Percentiles rank a stretch among this genome's conserved stretches.
These are phyloP conservation scores for Phenganax subtilis DNA, from an alignment of 92 coral and sea anemone genomes.

Conservation along the genomic window DNA sequence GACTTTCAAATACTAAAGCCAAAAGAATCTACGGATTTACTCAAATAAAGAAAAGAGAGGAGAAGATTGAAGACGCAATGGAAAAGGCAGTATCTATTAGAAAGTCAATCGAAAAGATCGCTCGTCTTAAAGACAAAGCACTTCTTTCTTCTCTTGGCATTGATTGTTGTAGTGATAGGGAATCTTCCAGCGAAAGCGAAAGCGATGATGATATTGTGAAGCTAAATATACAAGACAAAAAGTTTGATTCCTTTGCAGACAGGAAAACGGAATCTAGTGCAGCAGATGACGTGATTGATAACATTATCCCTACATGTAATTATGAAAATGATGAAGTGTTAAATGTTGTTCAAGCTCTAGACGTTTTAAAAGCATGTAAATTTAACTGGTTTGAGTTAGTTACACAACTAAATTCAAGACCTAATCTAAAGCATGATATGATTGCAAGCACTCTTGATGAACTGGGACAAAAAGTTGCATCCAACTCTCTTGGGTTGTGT, in stretches of 20 bases:
- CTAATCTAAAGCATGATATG: too few species aligned
- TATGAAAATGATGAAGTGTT: too few species aligned
- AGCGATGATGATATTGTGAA: constrained; percentile 15
- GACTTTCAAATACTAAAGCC: constrained; percentile 43
- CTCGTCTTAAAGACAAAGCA: constrained; percentile 37
- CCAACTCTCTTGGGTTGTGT: too few species aligned
- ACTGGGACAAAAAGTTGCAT: too few species aligned
- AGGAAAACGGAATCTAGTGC: constrained; percentile 6
- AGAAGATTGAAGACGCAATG: constrained; percentile 43
- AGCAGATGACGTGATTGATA: background rate
- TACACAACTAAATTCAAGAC: too few species aligned
- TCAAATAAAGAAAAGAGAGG: constrained; percentile 25
- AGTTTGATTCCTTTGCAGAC: background rate
- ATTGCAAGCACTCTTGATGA: too few species aligned
- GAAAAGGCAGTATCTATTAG: constrained; percentile 44
- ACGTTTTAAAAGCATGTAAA: too few species aligned
- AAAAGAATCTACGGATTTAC: constrained; percentile 39
- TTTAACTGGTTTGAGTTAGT: too few species aligned
- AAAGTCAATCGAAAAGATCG: constrained; percentile 50
- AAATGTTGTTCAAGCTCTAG: too few species aligned
- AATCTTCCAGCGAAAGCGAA: constrained; percentile 11
- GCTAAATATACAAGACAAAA: background rate
- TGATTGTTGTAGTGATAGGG: constrained; percentile 21
- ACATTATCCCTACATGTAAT: too few species aligned
- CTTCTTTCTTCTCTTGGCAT: constrained; percentile 28